phyloP scores from a whole-genome alignment of 2,797 vertebrate genomes.

The Brotula barbata region DNA sequence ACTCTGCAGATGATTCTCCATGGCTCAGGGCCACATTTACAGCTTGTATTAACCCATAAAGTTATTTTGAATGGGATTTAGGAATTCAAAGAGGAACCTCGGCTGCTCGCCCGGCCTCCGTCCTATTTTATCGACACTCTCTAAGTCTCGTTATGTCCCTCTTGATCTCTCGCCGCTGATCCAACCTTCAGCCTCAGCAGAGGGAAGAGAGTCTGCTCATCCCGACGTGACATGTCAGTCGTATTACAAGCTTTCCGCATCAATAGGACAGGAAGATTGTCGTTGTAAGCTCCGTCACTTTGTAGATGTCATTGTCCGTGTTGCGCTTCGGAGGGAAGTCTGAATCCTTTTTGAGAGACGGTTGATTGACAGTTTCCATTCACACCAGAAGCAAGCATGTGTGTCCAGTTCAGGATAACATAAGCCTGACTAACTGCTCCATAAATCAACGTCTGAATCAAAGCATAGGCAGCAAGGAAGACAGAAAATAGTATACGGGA shows the following conservation, averaged over 20 bases:
- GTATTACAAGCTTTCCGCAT: slow-evolving; percentile 22
- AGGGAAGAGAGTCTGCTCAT: background rate
- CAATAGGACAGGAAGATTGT: slow-evolving; percentile 11
- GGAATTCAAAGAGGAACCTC: too few relatives aligned
- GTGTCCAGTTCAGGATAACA: background rate
- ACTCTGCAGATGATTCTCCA: too few relatives aligned
- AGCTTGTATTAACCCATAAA: too few relatives aligned
- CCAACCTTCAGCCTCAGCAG: too few relatives aligned
- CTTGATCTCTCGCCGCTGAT: background rate
- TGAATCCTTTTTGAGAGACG: slow-evolving; percentile 8
- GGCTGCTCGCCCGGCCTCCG: background rate
- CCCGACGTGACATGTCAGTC: background rate
- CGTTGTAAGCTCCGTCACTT: slow-evolving; percentile 12
- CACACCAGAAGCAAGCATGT: background rate
- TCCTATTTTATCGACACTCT: slow-evolving; percentile 12
- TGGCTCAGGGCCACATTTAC: too few relatives aligned
- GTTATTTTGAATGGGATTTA: too few relatives aligned
- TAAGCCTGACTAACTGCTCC: background rate
- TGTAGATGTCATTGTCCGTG: slow-evolving; percentile 17
- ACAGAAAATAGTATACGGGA: too few relatives aligned
- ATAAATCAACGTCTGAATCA: too few relatives aligned
- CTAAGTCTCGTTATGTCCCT: slow-evolving; percentile 9
- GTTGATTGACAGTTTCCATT: slow-evolving; percentile 8
- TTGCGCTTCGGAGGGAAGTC: slow-evolving; percentile 10
- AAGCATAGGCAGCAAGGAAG: too few relatives aligned